These are phyloP conservation scores for Gorsachius magnificus DNA, from an alignment of 2,797 vertebrate species.

Conservation along the genomic window DNA sequence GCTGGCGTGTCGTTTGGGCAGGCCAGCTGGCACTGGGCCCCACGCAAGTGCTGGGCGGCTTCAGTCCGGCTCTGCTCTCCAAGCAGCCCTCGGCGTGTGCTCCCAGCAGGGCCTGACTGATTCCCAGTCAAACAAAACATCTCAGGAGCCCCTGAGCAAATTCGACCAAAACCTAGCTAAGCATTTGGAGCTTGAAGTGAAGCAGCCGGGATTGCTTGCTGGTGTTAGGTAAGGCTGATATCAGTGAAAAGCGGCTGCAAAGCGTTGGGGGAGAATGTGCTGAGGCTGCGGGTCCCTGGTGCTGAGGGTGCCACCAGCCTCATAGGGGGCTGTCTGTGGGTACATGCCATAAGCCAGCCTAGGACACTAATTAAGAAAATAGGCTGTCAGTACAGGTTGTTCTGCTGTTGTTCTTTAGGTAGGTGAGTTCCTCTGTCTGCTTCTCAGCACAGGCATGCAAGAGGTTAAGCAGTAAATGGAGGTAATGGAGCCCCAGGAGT, in stretches of 20 bases:
- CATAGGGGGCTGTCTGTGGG: no score
- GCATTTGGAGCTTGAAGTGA: not conserved
- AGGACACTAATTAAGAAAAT: not conserved
- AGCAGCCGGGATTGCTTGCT: not conserved
- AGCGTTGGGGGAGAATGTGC: not conserved
- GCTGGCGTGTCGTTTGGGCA: fast-evolving
- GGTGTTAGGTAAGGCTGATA: not conserved
- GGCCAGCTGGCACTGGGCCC: fast-evolving
- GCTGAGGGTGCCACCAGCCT: not conserved
- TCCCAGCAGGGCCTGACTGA: not conserved
- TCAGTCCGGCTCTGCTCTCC: not conserved
- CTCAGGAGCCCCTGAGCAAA: not conserved
- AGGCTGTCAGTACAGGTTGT: not conserved
- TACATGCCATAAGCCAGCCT: not conserved
- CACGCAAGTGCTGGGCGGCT: fast-evolving
- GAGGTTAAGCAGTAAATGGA: not conserved
- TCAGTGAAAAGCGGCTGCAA: not conserved
- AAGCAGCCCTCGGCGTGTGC: not conserved
- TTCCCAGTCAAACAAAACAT: not conserved
- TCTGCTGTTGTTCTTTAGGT: not conserved
- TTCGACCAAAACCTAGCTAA: not conserved
- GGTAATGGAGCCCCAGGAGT: not conserved
- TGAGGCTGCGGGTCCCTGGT: not conserved
- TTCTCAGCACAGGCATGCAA: not conserved
- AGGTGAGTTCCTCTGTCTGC: not conserved